Evolutionary conservation across 2,797 vertebrate species (phyloP).

Genomic region (Allobates femoralis): DNA sequence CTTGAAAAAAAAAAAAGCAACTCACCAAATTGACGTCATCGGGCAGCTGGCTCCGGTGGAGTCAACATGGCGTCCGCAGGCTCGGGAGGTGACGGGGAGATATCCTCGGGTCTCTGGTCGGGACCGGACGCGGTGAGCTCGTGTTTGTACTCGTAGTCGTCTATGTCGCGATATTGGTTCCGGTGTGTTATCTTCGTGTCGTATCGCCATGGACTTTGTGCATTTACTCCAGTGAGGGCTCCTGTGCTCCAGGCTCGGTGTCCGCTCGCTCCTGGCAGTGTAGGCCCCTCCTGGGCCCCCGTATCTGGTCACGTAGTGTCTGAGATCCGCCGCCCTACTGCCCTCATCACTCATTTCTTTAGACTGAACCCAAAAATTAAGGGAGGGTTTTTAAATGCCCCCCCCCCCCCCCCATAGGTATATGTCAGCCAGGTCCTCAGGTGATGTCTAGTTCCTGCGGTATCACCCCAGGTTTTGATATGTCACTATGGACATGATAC

Average conservation of each 20-base stretch:
- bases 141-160: neutral
- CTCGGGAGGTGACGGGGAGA: slow-evolving; percentile 30
- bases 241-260: neutral
- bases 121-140: neutral
- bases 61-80: slow-evolving; percentile 57
- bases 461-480: no score
- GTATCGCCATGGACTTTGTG: neutral
- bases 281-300: no score
- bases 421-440: no score
- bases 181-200: neutral
- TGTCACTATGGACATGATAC: no score
- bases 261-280: neutral
- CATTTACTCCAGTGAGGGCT: neutral
- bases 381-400: no score
- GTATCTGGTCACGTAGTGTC: no score
- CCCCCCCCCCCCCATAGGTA: no score
- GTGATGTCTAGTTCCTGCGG: no score
- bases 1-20: slow-evolving; percentile 31
- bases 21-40: slow-evolving; percentile 29
- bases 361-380: no score
- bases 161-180: neutral
- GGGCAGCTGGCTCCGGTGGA: slow-evolving; percentile 35
- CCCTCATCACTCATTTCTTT: no score
- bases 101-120: neutral
- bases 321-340: no score